These are phyloP conservation scores for Ciconia maguari DNA, from an alignment of 2,113 vertebrate genomes.

Conservation along the genomic window DNA sequence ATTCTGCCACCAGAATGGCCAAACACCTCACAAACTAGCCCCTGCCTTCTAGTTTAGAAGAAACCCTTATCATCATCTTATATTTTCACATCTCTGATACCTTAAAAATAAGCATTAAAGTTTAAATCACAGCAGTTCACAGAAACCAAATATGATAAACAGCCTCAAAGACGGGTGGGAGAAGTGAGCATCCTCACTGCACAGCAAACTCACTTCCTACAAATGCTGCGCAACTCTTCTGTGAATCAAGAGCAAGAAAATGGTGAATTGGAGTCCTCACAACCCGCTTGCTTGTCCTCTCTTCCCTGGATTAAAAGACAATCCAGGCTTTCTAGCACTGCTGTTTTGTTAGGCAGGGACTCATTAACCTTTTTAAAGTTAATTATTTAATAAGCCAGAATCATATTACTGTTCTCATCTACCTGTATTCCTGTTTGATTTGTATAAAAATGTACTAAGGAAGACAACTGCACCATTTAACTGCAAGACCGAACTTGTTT, in stretches of 20 bases:
- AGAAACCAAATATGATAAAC: neutral
- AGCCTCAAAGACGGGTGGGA: neutral
- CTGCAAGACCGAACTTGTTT: neutral
- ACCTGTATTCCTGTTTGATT: neutral
- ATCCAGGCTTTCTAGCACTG: neutral
- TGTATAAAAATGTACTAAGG: neutral
- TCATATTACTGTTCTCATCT: slow-evolving; percentile 15
- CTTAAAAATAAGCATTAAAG: neutral
- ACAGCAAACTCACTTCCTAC: too few relatives aligned
- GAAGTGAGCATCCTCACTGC: neutral
- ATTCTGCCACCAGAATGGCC: neutral
- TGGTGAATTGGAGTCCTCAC: neutral
- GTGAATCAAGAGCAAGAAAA: neutral
- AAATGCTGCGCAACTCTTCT: neutral
- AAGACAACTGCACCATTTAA: neutral
- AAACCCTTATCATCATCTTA: neutral
- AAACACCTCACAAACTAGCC: neutral
- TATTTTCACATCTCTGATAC: neutral
- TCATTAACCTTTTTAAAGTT: neutral
- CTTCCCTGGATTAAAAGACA: neutral
- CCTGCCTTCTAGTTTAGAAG: neutral
- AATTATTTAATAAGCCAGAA: neutral
- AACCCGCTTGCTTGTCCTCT: neutral
- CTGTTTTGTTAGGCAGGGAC: neutral
- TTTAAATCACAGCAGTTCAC: neutral